Base-by-base conservation (phyloP, 2,797 vertebrate genomes). In the Trematomus bernacchii region DNA sequence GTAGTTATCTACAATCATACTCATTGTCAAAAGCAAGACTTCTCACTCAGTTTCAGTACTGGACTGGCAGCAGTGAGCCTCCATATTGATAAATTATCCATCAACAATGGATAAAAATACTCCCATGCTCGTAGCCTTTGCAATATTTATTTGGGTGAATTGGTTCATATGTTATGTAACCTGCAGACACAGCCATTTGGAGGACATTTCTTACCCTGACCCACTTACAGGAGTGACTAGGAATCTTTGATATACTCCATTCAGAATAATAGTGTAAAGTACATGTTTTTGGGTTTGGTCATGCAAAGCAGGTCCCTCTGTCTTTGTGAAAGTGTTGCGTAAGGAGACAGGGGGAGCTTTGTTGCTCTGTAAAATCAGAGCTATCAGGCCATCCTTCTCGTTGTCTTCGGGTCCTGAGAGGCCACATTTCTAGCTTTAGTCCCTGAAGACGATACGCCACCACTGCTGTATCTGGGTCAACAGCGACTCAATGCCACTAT, bases 121-220 rank as follows among this genome's bases (percentile, higher is more conserved):
- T 53, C 51, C 44, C 73, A 30, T 66, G 68, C 69, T 69, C 23
- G 27, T 77, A 67, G 68, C 53, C 53, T 50, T 81, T 94, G 75
- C 78, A 92, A 89, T 92, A 93, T 94, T 94, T 84, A 93, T 90
- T 78, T 77, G 73, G 77, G 75, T 73, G 81, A 85, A 77, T 73
- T 77, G 66, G 79, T 87, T 2, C 75, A 82, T 66, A 1, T 47
- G 83, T 94, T 94, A 92, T 92, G 74, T 75, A 92, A 94, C 90
- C 62, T 11, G 30, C 78, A 88, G 84, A 89, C 84, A 79, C 68
- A 83, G 84, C 74, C 72, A 82, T 87, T 73, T 84, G 73, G 71
- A 76, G 73, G 77, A 79, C 16, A 16, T 84, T 82, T 84, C 77
- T 62, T 50, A 85, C 79, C 59, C 74, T 87, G 88, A 87, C 81